Conservation (phyloP, 1,140 invertebrate genomes). For the Globodera rostochiensis region DNA sequence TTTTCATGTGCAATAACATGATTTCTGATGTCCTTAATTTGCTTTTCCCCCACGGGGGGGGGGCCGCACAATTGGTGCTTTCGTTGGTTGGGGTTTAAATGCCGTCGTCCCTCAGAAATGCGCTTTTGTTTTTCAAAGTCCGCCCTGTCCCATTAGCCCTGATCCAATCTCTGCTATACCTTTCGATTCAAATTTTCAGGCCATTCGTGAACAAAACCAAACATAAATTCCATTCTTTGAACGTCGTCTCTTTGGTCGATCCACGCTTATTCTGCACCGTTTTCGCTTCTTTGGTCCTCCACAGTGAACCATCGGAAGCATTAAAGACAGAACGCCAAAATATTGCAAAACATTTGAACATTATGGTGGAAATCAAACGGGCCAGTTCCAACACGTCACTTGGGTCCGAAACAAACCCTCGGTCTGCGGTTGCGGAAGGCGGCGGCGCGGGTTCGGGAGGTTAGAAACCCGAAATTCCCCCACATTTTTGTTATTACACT, state of each 20-base stretch:
- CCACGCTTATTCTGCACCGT: not conserved
- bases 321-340: not conserved
- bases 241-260: not conserved
- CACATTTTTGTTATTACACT: not conserved
- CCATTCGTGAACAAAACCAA: too few species aligned
- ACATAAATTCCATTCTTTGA: too few species aligned
- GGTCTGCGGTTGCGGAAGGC: slow-evolving; percentile 1
- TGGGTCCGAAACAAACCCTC: slow-evolving; percentile 8
- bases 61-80: too few species aligned
- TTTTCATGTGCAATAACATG: too few species aligned
- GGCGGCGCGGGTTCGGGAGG: slow-evolving; percentile 7
- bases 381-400: slow-evolving; percentile 20
- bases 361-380: slow-evolving; percentile 29
- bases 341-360: not conserved
- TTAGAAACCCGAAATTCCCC: not conserved
- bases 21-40: too few species aligned
- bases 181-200: too few species aligned
- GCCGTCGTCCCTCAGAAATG: not conserved
- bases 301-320: not conserved
- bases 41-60: too few species aligned
- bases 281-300: not conserved
- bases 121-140: not conserved
- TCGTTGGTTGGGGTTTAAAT: too few species aligned
- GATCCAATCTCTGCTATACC: not conserved
- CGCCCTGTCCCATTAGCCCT: not conserved